A percentile compares a stretch with the other conserved stretches of the same genome.
These are phyloP conservation scores for Latrodectus hesperus DNA, from an alignment of 2,888 invertebrate species.

Conservation along the genomic window DNA sequence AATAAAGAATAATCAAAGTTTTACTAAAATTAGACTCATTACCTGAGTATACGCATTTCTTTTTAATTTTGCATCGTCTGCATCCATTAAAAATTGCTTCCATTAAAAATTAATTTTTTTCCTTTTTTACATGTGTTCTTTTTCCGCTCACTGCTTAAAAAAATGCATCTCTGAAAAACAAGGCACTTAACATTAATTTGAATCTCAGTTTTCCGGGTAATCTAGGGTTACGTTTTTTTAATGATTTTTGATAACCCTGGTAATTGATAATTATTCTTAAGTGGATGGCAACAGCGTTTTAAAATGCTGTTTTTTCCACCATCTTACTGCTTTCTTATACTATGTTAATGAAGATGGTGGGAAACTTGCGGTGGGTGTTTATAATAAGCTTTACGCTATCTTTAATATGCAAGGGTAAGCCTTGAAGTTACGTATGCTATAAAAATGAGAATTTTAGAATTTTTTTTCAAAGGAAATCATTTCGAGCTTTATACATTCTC, in stretches of 20 bases:
- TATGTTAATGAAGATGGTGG: constrained; percentile 35
- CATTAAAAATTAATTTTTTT: constrained; percentile 27
- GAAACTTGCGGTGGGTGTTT: background rate
- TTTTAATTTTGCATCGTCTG: constrained; percentile 17
- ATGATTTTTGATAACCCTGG: constrained; percentile 57
- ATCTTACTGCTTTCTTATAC: constrained; percentile 15
- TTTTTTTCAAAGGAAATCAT: background rate
- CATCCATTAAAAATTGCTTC: constrained; percentile 48
- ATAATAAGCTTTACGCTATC: constrained; percentile 1
- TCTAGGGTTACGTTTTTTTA: constrained; percentile 58
- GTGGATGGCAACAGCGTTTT: constrained; percentile 31
- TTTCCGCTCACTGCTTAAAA: background rate
- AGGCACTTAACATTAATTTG: constrained; percentile 51
- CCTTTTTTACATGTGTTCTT: constrained; percentile 8
- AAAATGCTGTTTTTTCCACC: constrained; percentile 7
- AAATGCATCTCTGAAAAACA: background rate
- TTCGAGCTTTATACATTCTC: background rate
- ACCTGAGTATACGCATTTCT: constrained; percentile 10
- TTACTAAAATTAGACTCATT: constrained; percentile 58
- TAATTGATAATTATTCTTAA: constrained; percentile 61
- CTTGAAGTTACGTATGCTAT: background rate
- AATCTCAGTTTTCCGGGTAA: constrained; percentile 33
- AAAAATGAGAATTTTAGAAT: background rate
- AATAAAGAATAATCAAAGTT: constrained; percentile 46
- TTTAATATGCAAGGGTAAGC: background rate